Conservation (phyloP, 1,140 invertebrate species). For the Maniola jurtina region DNA sequence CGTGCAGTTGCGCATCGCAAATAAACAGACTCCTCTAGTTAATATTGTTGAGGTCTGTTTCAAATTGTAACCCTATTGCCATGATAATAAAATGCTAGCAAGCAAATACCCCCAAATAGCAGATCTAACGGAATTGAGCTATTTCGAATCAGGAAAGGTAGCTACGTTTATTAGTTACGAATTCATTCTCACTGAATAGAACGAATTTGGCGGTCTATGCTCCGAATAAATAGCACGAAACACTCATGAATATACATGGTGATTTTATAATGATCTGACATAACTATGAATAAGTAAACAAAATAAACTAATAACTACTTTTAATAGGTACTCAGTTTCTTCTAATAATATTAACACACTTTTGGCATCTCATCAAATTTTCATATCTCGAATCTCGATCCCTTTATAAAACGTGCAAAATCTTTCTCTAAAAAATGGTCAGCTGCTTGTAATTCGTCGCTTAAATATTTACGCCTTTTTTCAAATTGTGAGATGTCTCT, state of each 20-base stretch:
- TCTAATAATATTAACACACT: no score
- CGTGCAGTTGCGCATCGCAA: constrained; percentile 38
- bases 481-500: no score
- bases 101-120: not conserved
- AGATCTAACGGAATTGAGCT: constrained; percentile 15
- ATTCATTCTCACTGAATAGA: constrained; percentile 11
- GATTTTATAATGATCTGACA: no score
- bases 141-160: constrained; percentile 19
- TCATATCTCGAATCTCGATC: no score
- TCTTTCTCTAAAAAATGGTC: no score
- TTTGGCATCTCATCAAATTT: no score
- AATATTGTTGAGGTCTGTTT: constrained; percentile 6
- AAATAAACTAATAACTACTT: no score
- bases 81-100: constrained; percentile 18
- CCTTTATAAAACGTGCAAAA: no score
- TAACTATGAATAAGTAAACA: no score
- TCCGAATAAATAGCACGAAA: constrained; percentile 13
- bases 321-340: no score
- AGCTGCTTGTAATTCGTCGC: no score
- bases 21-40: constrained; percentile 22
- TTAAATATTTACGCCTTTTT: no score
- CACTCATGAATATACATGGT: not conserved
- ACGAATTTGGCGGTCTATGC: constrained; percentile 17
- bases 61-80: constrained; percentile 13
- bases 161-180: constrained; percentile 13